A percentile compares a stretch with the other conserved stretches of the same genome.
These are phyloP conservation scores for Perodicticus potto DNA, from an alignment of 2,797 vertebrate genomes.

Conservation along the genomic window DNA sequence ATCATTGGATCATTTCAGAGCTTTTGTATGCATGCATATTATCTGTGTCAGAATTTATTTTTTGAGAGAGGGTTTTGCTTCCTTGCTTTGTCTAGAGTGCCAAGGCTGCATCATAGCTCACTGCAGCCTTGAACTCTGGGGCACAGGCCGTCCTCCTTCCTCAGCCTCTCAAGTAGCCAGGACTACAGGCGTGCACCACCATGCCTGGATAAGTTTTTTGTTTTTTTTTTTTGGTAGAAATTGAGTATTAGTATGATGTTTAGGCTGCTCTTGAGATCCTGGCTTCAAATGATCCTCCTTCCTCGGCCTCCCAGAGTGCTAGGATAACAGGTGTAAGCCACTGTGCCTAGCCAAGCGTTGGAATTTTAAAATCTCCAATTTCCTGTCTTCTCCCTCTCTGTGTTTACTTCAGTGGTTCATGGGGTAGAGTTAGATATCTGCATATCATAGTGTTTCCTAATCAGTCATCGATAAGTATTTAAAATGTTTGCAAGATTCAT, in stretches of 20 bases:
- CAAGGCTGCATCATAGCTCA: neutral
- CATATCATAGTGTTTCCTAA: neutral
- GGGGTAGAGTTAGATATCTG: neutral
- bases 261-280: neutral
- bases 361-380: neutral
- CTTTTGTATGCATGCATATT: neutral
- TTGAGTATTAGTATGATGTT: neutral
- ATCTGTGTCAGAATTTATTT: neutral
- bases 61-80: neutral
- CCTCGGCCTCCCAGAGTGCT: neutral
- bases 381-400: neutral
- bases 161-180: neutral
- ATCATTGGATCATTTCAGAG: neutral
- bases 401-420: neutral
- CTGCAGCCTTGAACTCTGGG: neutral
- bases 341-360: neutral
- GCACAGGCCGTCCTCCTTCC: neutral
- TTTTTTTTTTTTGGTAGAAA: neutral
- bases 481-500: neutral
- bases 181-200: neutral
- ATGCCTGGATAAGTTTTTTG: neutral
- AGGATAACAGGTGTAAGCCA: neutral
- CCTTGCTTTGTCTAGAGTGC: neutral
- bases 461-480: neutral
- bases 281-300: too few species aligned